Base-by-base conservation (phyloP, 1,140 invertebrate genomes). In the Drosophila albomicans region DNA sequence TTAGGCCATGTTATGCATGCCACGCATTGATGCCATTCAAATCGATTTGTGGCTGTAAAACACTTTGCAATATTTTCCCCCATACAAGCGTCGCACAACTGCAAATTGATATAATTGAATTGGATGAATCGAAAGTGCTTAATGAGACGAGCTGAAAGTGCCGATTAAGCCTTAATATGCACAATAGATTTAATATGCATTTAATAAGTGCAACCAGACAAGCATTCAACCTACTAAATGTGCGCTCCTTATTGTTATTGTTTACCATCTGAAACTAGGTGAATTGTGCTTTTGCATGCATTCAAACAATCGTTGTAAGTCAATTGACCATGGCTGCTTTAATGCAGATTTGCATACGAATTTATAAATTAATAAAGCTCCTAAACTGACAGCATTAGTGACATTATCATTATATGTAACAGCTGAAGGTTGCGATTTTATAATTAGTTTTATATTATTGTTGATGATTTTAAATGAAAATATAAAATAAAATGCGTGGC, bases 11-110 rank as follows among this genome's bases (percentile, higher is more conserved):
- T 57, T 65, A 75, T 65, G 67, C 67, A 59, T 49, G 67, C 67
- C 54, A 64, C 52, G 56, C 68, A 65, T 76, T 71, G 15, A 58
- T 16, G 32, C 49, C 51, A 70, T 63, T 75, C 62, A 76, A 76
- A 76, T 72, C 62, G 62, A 66, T 66, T 66, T 49, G 62, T 43
- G 68, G 57, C 38, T 51, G n/a, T 30, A 38, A 65, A 65, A 57
- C 54, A 59, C 64, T 73, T 46, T 73, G 15, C 15, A 3, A 20
- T 57, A 8, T 52, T 35, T 46, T 1, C 51, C 30, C 8, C 35
- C 10, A 5, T 51, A 1, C 28, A 15, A 4, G 38, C n/a, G 13
- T 16, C 64, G 10, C 20, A 38, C 35, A 72, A 58, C 45, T 66
- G 35, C 38, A 73, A 73, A 68, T 61, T 67, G 49, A 62, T 69